These are phyloP conservation scores for Hippocampus kuda DNA, from an alignment of 2,797 vertebrate genomes.

Conservation along the genomic window DNA sequence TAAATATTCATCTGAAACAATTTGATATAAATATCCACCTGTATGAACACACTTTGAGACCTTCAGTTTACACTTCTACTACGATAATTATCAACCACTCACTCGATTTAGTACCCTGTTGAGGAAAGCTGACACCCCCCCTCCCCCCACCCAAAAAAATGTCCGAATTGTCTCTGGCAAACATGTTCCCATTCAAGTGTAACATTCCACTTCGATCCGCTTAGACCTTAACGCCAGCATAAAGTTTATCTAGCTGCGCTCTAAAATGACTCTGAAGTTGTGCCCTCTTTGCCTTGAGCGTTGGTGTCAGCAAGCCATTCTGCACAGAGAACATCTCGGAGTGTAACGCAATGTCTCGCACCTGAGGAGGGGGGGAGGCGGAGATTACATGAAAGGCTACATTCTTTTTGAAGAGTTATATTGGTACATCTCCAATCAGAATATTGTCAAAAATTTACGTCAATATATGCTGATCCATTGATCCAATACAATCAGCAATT, in stretches of 20 bases:
- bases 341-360: slow-evolving; percentile 79
- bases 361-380: slow-evolving; percentile 54
- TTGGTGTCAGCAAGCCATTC: slow-evolving; percentile 91
- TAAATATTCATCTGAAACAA: slow-evolving; percentile 5
- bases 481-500: background rate
- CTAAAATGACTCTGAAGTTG: slow-evolving; percentile 78
- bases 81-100: slow-evolving; percentile 5
- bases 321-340: slow-evolving; percentile 84
- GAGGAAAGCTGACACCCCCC: background rate
- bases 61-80: slow-evolving; percentile 12
- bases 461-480: background rate
- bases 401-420: too few species aligned
- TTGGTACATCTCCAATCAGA: too few species aligned
- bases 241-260: slow-evolving; percentile 82
- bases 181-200: slow-evolving; percentile 10
- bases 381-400: background rate
- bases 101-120: background rate
- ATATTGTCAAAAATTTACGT: too few species aligned
- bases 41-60: slow-evolving; percentile 26
- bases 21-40: slow-evolving; percentile 49
- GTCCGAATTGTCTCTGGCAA: slow-evolving; percentile 14
- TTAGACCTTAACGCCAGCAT: slow-evolving; percentile 83
- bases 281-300: slow-evolving; percentile 84
- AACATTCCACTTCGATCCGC: background rate
- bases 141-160: background rate